Base-by-base conservation (phyloP, 2,888 invertebrate genomes). In the Drosophila fulvimacula region DNA sequence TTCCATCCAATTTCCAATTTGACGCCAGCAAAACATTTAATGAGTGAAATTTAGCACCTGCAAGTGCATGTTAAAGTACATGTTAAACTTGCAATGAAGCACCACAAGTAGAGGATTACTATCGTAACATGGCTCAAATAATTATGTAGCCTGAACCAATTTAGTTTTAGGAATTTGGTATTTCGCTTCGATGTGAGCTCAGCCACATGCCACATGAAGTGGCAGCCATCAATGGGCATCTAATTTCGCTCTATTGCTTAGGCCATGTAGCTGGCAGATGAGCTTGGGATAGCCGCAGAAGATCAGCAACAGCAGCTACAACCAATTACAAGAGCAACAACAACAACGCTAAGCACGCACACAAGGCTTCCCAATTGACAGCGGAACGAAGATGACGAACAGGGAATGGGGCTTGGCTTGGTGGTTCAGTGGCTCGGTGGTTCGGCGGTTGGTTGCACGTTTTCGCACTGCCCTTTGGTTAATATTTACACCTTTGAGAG, bases 401-500 rank as follows among this genome's bases (percentile, higher is more conserved):
- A 53, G 64, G 46, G 41, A 51, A 41, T 46, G 46, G 41, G 39
- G 19, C 30, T 52, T 32, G 53, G 46, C 48, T 63, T 30, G 55
- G 57, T 56, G 51, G 59, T 19, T 51, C n/a, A 34, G 38, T 36
- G 51, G 49, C 7, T 19, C 30, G 38, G 38, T 30, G 38, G 52
- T 56, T 58, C 49, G 52, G 39, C 32, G 58, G 56, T 62, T 61
- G 62, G 62, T 57, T 81, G 81, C 79, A 81, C 83, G 81, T 76
- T 81, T 81, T 81, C 81, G 83, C 81, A 73, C 82, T 76, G 81
- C 76, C 69, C 84, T 77, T 76, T 79, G 80, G 75, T 77, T 83
- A 82, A 83, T 84, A 79, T 84, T 77, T 77, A 84, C 73, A 88
- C 79, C 84, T 82, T 71, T 71, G 68, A 76, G 73, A 81, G 81